Percentiles rank a stretch among this genome's conserved stretches.
Conservation (phyloP, 2,888 invertebrate species). For the Polydrusus cervinus region DNA sequence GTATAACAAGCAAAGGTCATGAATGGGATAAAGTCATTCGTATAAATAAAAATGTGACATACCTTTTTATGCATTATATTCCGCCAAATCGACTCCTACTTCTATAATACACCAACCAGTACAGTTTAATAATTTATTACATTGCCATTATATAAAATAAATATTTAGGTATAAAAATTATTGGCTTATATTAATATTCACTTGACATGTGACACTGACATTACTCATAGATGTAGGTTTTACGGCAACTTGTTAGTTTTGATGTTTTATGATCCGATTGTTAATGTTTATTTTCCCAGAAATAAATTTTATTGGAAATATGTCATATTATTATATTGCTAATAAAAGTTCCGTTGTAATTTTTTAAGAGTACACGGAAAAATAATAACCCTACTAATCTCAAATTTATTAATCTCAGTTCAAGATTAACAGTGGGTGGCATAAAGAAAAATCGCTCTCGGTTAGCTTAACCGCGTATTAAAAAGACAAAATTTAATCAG, state of each 20-base stretch:
- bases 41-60: slow-evolving; percentile 8
- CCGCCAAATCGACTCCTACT: slow-evolving; percentile 3
- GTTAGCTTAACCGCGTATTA: no score
- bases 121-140: slow-evolving; percentile 14
- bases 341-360: not conserved
- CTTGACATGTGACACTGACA: slow-evolving; percentile 26
- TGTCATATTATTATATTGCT: not conserved
- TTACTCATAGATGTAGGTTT: slow-evolving; percentile 24
- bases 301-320: not conserved
- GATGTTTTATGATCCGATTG: slow-evolving; percentile 9
- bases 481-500: no score
- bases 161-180: slow-evolving; percentile 31
- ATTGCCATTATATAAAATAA: slow-evolving; percentile 14
- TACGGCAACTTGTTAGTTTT: slow-evolving; percentile 22
- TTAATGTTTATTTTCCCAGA: slow-evolving; percentile 2
- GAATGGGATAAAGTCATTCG: not conserved
- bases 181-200: slow-evolving; percentile 2
- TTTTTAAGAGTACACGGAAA: no score
- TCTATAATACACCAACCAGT: not conserved
- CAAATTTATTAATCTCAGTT: no score
- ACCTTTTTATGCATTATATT: slow-evolving; percentile 13
- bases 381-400: no score
- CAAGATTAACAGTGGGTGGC: no score
- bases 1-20: slow-evolving; percentile 2
- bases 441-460: no score